Conservation (phyloP, 2,113 vertebrate species). For the Herpetotheres cachinnans region DNA sequence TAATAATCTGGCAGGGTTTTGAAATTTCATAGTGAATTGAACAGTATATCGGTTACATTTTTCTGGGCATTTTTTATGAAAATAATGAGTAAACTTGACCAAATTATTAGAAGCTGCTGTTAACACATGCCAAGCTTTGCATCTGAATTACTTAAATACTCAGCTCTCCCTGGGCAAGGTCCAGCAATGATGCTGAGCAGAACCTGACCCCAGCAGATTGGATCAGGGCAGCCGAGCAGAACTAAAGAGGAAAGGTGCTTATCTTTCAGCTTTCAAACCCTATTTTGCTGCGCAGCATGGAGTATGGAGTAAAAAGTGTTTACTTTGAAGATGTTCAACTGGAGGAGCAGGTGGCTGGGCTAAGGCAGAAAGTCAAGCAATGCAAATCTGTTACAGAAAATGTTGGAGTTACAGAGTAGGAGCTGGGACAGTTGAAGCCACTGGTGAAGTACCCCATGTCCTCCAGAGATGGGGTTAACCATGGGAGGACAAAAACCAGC, state of each 20-base stretch:
- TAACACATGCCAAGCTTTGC: not conserved
- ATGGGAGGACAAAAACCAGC: not conserved
- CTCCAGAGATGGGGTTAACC: not conserved
- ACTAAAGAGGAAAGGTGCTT: not conserved
- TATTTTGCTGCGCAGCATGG: not conserved
- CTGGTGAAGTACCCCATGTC: not conserved
- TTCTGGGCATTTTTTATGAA: not conserved
- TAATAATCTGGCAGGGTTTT: not conserved
- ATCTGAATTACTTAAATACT: not conserved
- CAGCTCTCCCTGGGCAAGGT: not conserved
- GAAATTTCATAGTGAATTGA: not conserved
- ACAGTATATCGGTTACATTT: not conserved
- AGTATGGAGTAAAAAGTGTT: not conserved
- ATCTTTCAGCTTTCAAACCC: not conserved
- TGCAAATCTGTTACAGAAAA: not conserved
- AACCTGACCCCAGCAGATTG: not conserved
- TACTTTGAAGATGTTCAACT: not conserved
- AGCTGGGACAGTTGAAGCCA: not conserved
- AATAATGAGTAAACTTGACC: not conserved
- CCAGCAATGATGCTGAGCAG: not conserved
- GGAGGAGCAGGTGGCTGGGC: not conserved
- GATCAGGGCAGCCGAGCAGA: not conserved
- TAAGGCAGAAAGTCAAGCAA: not conserved
- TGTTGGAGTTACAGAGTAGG: accelerated
- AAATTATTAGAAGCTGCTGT: not conserved